These are phyloP conservation scores for Papilio polyxenes DNA, from an alignment of 1,140 invertebrate genomes.

Conservation along the genomic window DNA sequence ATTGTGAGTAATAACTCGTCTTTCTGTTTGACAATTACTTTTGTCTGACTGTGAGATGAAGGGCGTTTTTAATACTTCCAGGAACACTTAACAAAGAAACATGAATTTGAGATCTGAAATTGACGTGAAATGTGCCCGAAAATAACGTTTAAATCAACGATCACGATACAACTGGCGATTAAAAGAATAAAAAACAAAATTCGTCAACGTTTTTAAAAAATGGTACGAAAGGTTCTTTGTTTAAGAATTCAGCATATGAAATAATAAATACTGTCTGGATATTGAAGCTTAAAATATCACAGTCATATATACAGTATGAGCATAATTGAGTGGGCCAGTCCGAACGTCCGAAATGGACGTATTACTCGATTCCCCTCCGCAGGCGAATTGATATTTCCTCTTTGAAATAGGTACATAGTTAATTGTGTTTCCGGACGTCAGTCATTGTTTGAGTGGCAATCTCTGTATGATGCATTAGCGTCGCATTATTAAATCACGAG, in stretches of 20 bases:
- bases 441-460: slow-evolving; percentile 72
- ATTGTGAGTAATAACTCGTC: neutral
- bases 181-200: neutral
- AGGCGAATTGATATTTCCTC: slow-evolving; percentile 79
- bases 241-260: slow-evolving; percentile 31
- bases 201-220: neutral
- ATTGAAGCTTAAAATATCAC: slow-evolving; percentile 47
- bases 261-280: slow-evolving; percentile 23
- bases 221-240: neutral
- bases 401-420: slow-evolving; percentile 72
- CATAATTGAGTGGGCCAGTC: slow-evolving; percentile 65
- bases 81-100: neutral
- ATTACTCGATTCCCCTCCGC: slow-evolving; percentile 54
- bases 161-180: neutral
- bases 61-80: slow-evolving; percentile 5
- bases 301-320: slow-evolving; percentile 48
- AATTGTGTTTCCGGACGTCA: slow-evolving; percentile 77
- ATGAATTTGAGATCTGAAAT: neutral
- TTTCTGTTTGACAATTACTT: slow-evolving; percentile 21
- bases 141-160: slow-evolving; percentile 2
- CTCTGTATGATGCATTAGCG: slow-evolving; percentile 67
- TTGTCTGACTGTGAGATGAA: slow-evolving; percentile 4
- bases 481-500: slow-evolving; percentile 53
- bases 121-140: neutral
- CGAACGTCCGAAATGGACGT: slow-evolving; percentile 57